Base-by-base conservation (phyloP, 1,140 invertebrate species). In the Caerostris darwini region DNA sequence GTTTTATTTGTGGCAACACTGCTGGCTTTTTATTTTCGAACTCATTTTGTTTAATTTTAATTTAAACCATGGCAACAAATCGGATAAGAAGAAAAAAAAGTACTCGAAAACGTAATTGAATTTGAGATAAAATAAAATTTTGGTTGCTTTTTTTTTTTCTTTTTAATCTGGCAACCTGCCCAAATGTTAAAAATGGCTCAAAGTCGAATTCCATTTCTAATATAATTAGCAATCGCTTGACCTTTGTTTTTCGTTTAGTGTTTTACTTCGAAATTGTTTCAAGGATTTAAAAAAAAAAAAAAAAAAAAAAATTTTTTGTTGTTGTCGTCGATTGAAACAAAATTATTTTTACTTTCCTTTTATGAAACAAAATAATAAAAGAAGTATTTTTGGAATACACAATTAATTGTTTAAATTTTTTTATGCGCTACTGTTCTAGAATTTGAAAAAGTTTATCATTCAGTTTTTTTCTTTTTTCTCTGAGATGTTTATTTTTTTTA, bases 161-260 rank as follows among this genome's bases (percentile, higher is more conserved):
- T 17, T n/a, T n/a, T 67, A 67, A 12, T 67, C n/a, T 67, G 61
- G 61, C 61, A 67, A 17, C 17, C 61, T 67, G 61, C 61, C 61
- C 61, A 67, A 67, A 67, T 17, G 61, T 17, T 10, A 4, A n/a
- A 67, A 67, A 67, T 17, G 12, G 17, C 61, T 5, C 7, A 5
- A 67, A 17, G 61, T n/a, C n/a, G 61, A 67, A n/a, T 67, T 67
- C n/a, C 61, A 67, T 90, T 64, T 67, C n/a, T 17, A n/a, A 12
- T 90, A 34, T 77, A 54, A n/a, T 71, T 53, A 64, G 17, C n/a
- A 67, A 67, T 5, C 17, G n/a, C 61, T 6, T n/a, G 17, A 67
- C 12, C 1, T 67, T 67, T 34, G 34, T 34, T 67, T 67, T 17
- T n/a, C 17, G 17, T 67, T 67, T n/a, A 67, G 5, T 67, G 3